Percentiles rank a stretch among this genome's conserved stretches.
Conservation (phyloP, 2,113 vertebrate species). For the Cynoglossus semilaevis region DNA sequence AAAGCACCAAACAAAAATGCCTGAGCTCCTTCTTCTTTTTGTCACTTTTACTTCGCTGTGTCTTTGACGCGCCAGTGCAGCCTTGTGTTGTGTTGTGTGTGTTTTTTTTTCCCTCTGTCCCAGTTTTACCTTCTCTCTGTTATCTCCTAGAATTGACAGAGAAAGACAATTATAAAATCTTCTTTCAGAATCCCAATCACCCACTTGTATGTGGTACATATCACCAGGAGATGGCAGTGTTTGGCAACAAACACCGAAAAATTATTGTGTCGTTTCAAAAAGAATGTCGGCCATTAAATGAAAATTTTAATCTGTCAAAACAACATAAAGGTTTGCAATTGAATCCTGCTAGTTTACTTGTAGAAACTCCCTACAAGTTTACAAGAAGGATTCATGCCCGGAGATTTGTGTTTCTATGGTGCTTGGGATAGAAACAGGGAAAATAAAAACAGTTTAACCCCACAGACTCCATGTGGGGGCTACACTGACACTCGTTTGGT, state of each 20-base stretch:
- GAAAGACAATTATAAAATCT: conserved; percentile 40
- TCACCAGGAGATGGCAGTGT: conserved; percentile 67
- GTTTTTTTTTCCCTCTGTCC: conserved; percentile 24
- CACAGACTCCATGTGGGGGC: neutral
- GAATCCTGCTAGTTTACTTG: too few relatives aligned
- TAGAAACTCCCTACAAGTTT: too few relatives aligned
- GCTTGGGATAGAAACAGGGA: neutral
- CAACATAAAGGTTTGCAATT: too few relatives aligned
- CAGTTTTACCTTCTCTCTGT: conserved; percentile 28
- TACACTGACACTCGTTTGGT: too few relatives aligned
- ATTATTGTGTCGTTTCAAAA: conserved; percentile 1
- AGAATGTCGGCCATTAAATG: conserved; percentile 26
- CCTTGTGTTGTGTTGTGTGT: neutral
- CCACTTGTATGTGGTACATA: conserved; percentile 28
- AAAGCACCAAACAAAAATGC: conserved; percentile 4
- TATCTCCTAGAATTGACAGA: conserved; percentile 39
- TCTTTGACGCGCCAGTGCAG: conserved; percentile 16
- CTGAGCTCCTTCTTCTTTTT: neutral
- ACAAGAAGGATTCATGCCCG: too few relatives aligned
- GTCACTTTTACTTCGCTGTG: conserved; percentile 8
- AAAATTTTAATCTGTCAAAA: too few relatives aligned
- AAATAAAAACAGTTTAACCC: neutral
- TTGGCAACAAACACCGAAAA: conserved; percentile 35
- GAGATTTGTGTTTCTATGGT: conserved; percentile 15
- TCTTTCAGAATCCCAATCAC: conserved; percentile 38